Evolutionary conservation across 53 echinoderm and acorn worm genomes (phyloP), one percentile per base, ranked within the genome.

Genomic region (Crossaster papposus): DNA sequence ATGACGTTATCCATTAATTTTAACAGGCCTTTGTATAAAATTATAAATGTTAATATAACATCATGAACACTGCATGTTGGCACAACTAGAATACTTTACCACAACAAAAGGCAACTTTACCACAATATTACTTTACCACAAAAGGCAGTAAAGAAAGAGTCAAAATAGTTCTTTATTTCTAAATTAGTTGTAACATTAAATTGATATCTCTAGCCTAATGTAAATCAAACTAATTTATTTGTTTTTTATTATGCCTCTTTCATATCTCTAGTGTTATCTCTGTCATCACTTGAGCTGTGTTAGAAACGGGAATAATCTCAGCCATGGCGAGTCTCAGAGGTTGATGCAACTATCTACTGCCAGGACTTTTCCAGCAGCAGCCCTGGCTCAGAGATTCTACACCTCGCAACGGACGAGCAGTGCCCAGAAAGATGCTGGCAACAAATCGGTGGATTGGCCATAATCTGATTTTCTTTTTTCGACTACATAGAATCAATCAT

Each of bases 201-300:
- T 44, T 55, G 14, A 58, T 14, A 58, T 58, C 17, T 58, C 58
- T 18, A 58, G 53, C 13, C 53, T 58, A 58, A 15, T 58, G 58
- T 2, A 18, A 58, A 3, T 58, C 58, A 58, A 18, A 58, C 17
- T 68, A 4, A 22, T 22, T 18, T 22, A 4, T 64, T 22, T 64
- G 3, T 23, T 11, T 5, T 23, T 18, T 26, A 23, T 28, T 11
- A 18, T 26, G 26, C 68, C 28, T 9, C 23, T 3, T 68, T 26
- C 28, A 23, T 74, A 34, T 4, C 7, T 4, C 5, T 54, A 90
- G 90, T 90, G 90, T 64, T 90, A 90, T 44, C 90, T 90, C 18
- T 90, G 90, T 35, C 68, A 78, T 1, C 83, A 90, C 73, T 29
- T 90, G 63, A 83, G 83, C 83, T 90, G 90, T 72, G 37, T 64